Percentiles rank a stretch among this genome's conserved stretches.
phyloP scores from a whole-genome alignment of 1,140 invertebrate genomes.

The Cheumatopsyche charites region DNA sequence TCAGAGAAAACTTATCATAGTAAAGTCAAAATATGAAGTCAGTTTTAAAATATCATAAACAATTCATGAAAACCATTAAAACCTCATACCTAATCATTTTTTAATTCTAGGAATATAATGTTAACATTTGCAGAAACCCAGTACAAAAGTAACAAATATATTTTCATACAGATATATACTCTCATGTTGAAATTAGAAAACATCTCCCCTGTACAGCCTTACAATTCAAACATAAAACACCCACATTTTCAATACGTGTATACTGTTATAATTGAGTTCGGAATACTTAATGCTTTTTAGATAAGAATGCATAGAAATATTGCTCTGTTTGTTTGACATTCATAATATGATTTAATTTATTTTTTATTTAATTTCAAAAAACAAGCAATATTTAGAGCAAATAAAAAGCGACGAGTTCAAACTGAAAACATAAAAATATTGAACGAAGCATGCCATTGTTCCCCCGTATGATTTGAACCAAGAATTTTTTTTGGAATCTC shows the following conservation, averaged over 20 bases:
- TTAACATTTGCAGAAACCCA: constrained; percentile 36
- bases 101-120: constrained; percentile 11
- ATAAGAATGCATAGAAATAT: neutral
- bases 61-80: constrained; percentile 5
- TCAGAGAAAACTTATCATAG: neutral
- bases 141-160: constrained; percentile 43
- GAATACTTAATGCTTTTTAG: too few relatives aligned
- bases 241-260: constrained; percentile 14
- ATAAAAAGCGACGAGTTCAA: neutral
- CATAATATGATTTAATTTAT: neutral
- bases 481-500: neutral
- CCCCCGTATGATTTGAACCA: neutral
- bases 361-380: neutral
- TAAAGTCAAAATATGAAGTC: neutral
- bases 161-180: neutral
- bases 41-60: too few relatives aligned
- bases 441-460: neutral
- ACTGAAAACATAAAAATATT: too few relatives aligned
- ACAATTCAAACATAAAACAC: neutral
- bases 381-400: constrained; percentile 8
- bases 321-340: neutral
- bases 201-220: neutral
- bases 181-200: neutral
- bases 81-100: constrained; percentile 18
- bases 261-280: too few relatives aligned